Conservation (phyloP, 2,797 vertebrate genomes). For the Neosalanx taihuensis region DNA sequence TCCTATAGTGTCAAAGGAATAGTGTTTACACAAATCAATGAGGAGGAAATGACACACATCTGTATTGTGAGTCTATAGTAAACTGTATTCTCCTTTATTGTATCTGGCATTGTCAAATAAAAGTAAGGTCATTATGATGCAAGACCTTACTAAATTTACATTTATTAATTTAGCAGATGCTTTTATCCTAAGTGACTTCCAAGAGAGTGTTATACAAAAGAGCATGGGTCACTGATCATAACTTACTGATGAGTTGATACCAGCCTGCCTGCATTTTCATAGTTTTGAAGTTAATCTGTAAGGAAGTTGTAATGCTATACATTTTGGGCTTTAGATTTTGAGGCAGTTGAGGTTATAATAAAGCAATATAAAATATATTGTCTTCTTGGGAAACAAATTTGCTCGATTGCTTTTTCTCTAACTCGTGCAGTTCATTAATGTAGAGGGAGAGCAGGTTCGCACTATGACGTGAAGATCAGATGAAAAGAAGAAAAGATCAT, state of each 20-base stretch:
- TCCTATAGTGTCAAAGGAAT: constrained; percentile 42
- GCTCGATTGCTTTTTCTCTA: background rate
- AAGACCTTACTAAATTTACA: background rate
- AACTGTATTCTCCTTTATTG: background rate
- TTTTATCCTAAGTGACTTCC: no score
- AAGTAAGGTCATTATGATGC: background rate
- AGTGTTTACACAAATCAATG: constrained; percentile 56
- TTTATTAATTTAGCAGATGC: no score
- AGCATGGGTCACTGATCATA: no score
- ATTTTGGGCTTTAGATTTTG: no score
- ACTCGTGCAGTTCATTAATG: background rate
- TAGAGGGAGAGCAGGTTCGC: constrained; percentile 13
- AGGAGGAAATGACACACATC: constrained; percentile 36
- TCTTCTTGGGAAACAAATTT: no score
- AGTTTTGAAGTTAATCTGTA: no score
- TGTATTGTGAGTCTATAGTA: background rate
- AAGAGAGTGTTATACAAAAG: no score
- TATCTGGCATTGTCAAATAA: background rate
- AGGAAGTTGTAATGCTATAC: no score
- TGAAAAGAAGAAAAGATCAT: no score
- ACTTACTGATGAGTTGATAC: no score
- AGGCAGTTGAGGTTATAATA: no score
- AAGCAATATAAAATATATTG: background rate
- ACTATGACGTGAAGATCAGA: background rate
- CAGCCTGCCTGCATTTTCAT: no score